phyloP scores from a whole-genome alignment of 2,113 vertebrate genomes.

The Cyanoramphus novaezelandiae region DNA sequence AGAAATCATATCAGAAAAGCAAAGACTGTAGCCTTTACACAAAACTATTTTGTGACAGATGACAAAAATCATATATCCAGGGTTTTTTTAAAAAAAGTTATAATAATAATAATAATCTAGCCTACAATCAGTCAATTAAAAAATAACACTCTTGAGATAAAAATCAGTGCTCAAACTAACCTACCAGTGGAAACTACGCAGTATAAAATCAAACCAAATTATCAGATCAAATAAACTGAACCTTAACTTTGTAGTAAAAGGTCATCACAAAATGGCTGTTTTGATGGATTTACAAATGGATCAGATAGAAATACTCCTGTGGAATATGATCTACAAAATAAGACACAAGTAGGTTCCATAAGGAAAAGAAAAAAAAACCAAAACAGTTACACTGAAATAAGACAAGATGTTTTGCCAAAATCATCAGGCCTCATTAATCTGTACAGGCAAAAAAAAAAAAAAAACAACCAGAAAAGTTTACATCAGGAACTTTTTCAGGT shows the following conservation, averaged over 20 bases:
- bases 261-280: background rate
- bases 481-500: background rate
- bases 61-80: background rate
- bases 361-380: background rate
- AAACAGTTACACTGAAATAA: background rate
- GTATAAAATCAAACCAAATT: background rate
- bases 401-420: background rate
- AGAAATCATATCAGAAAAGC: background rate
- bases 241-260: background rate
- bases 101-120: background rate
- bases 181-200: background rate
- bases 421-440: background rate
- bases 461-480: background rate
- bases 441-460: background rate
- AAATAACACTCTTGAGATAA: background rate
- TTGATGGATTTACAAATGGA: background rate
- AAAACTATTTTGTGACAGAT: background rate
- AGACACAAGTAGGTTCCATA: background rate
- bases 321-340: background rate
- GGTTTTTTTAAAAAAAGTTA: background rate
- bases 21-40: background rate
- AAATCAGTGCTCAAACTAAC: background rate
- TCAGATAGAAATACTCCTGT: background rate
- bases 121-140: background rate
- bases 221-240: background rate